Evolutionary conservation across 2,113 vertebrate genomes (phyloP).

Genomic region (Thermophis baileyi): DNA sequence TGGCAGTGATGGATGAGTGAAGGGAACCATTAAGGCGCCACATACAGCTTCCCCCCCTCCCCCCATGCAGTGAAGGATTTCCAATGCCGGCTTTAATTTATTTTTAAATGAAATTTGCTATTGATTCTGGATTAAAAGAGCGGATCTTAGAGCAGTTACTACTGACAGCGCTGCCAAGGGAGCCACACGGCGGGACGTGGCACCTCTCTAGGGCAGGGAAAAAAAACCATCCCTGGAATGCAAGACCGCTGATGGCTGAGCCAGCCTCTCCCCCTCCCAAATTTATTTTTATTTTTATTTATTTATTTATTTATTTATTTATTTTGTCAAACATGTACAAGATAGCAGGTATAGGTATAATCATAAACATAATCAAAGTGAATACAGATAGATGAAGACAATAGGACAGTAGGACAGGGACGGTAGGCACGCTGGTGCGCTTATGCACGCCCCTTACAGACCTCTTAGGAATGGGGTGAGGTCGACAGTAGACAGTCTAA

Average conservation of each 20-base stretch:
- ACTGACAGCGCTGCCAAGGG: slow-evolving; percentile 47
- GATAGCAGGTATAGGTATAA: no score
- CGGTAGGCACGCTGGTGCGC: no score
- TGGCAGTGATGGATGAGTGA: slow-evolving; percentile 65
- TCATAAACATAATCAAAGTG: no score
- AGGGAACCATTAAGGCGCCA: slow-evolving; percentile 62
- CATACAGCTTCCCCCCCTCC: slow-evolving; percentile 35
- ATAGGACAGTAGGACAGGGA: no score
- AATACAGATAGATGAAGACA: no score
- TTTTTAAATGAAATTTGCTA: slow-evolving; percentile 74
- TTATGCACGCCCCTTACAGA: no score
- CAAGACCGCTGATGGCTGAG: background rate
- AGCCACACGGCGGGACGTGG: background rate
- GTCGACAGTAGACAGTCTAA: no score
- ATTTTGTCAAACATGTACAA: no score
- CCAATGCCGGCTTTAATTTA: slow-evolving; percentile 72
- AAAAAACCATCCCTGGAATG: background rate
- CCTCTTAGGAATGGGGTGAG: no score
- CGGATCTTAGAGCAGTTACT: slow-evolving; percentile 65
- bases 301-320: no score
- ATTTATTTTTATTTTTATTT: no score
- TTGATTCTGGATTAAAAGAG: slow-evolving; percentile 74
- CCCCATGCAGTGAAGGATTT: slow-evolving; percentile 63
- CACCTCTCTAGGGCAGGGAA: background rate
- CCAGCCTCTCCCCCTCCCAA: background rate